These are phyloP conservation scores for Pygoscelis adeliae DNA, from an alignment of 2,113 vertebrate genomes.

Conservation along the genomic window DNA sequence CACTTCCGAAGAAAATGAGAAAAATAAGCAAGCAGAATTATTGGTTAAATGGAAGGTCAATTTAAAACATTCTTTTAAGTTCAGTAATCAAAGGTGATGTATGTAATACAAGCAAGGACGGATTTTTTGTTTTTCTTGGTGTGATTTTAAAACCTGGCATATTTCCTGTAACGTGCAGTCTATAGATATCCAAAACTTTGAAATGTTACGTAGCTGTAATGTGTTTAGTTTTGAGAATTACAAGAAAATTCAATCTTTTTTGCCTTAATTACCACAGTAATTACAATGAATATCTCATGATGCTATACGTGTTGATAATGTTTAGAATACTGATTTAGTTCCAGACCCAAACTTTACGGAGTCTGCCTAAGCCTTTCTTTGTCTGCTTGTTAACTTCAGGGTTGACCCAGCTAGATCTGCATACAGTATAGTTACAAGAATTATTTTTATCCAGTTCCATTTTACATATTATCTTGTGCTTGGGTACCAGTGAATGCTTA, in stretches of 20 bases:
- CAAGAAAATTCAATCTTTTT: not conserved
- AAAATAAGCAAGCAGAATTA: conserved; percentile 20
- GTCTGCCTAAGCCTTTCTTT: not conserved
- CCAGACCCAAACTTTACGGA: not conserved
- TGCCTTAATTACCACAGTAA: not conserved
- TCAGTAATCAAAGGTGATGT: not conserved
- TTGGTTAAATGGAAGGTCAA: not conserved
- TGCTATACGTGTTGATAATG: rapidly evolving
- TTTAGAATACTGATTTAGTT: not conserved
- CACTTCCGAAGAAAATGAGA: not conserved
- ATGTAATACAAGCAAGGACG: not conserved
- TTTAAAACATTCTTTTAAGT: not conserved
- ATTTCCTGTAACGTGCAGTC: not conserved
- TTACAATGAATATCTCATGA: not conserved
- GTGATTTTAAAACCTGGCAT: not conserved
- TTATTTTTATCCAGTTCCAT: not conserved
- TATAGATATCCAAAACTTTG: not conserved
- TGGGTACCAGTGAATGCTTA: not conserved
- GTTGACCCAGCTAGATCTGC: not conserved
- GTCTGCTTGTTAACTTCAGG: not conserved
- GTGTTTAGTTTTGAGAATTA: not conserved
- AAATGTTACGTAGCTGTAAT: not conserved
- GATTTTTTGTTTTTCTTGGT: not conserved
- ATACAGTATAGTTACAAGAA: not conserved
- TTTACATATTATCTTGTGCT: not conserved